Conservation (phyloP, 2,888 invertebrate species). For the Rapana venosa region DNA sequence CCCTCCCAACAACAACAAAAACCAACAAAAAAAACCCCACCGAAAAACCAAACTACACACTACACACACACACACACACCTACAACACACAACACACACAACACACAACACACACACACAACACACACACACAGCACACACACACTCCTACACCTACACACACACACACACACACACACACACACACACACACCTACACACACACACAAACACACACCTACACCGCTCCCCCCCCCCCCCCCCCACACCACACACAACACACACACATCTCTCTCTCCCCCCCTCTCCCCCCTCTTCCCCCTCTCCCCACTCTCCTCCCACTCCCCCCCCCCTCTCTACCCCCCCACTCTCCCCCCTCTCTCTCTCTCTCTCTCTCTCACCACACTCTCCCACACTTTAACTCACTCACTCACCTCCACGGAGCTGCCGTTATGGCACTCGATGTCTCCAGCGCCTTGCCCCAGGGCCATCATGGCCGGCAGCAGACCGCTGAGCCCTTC, state of each 20-base stretch:
- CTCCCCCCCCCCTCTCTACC: not conserved
- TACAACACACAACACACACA: too few species aligned
- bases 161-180: too few species aligned
- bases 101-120: too few species aligned
- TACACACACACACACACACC: too few species aligned
- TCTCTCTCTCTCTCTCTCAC: not conserved
- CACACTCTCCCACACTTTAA: too few species aligned
- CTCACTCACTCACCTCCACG: conserved; percentile 45
- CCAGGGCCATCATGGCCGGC: conserved; percentile 87
- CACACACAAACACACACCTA: too few species aligned
- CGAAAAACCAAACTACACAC: too few species aligned
- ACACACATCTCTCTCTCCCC: not conserved
- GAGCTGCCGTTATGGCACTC: conserved; percentile 48
- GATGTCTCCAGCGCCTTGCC: conserved; percentile 85
- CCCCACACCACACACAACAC: not conserved
- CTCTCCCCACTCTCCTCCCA: conserved; percentile 58
- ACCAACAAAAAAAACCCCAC: too few species aligned
- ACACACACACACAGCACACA: too few species aligned
- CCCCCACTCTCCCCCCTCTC: not conserved
- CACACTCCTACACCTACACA: too few species aligned
- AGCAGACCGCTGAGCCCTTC: conserved; percentile 82
- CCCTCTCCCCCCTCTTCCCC: conserved; percentile 54
- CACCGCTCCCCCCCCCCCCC: not conserved
- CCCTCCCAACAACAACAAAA: too few species aligned
- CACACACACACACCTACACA: too few species aligned